Evolutionary conservation across 2,797 vertebrate species (phyloP).

Genomic region (Coregonus sp.): DNA sequence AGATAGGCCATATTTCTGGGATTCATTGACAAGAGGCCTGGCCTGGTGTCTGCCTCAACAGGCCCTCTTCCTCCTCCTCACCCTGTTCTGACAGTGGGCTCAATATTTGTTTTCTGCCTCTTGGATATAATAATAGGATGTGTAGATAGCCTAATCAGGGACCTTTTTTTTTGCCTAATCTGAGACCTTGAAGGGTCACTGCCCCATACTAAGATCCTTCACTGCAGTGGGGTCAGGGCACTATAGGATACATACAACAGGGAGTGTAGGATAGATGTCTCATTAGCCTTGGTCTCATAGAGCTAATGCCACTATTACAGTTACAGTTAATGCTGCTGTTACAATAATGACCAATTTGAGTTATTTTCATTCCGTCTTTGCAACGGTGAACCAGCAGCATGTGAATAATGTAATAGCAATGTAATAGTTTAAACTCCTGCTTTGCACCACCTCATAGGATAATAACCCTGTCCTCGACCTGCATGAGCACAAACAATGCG

Average conservation of each 20-base stretch:
- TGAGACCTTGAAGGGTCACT: conserved; percentile 52
- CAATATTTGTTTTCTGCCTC: conserved; percentile 38
- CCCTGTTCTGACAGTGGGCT: conserved; percentile 8
- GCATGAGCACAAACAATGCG: not conserved
- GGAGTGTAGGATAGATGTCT: conserved; percentile 50
- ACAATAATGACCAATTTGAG: not conserved
- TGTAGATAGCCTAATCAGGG: conserved; percentile 50
- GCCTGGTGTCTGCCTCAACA: conserved; percentile 19
- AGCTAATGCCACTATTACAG: conserved; percentile 1
- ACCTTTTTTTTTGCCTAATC: conserved; percentile 53
- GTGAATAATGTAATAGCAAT: not conserved
- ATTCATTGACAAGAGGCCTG: conserved; percentile 55
- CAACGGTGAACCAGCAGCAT: not conserved
- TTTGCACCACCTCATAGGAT: not conserved
- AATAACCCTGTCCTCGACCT: not conserved
- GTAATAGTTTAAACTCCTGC: not conserved
- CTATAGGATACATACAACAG: conserved; percentile 34
- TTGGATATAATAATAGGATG: conserved; percentile 42
- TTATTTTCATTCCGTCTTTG: not conserved
- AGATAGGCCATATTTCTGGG: conserved; percentile 67
- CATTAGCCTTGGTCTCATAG: conserved; percentile 23
- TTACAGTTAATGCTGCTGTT: not conserved
- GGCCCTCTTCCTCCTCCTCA: conserved; percentile 40
- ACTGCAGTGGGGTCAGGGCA: conserved; percentile 46
- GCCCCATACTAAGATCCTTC: conserved; percentile 27